Base-by-base conservation (phyloP, 2,888 invertebrate genomes). In the Brenthis daphne region DNA sequence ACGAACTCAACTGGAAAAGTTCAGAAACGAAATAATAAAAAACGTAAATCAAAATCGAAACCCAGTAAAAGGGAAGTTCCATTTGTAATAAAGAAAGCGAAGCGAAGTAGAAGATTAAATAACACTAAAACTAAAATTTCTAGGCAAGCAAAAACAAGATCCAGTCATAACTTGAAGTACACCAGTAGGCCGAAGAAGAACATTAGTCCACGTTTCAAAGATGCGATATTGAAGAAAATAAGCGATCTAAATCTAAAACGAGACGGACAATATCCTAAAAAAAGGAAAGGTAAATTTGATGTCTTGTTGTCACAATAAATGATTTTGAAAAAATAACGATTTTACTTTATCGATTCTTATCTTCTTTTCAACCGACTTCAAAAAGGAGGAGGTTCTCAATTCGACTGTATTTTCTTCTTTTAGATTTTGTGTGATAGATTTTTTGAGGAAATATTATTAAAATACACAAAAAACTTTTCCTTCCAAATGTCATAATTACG, bases 241-340 rank as follows among this genome's bases (percentile, higher is more conserved):
- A 20, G 13, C 50, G 68, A 47, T 33, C 64, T 54, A 48, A 65
- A 60, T 8, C 29, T 50, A 6, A 64, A 65, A 56, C 43, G 60
- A n/a, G 16, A 57, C 29, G 57, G 51, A 16, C 57, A 16, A 16
- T 11, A 58, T 33, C 48, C 65, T 43, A 43, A 43, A 57, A 60
- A 57, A 53, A 57, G 53, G 20, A 72, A 68, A 70, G 72, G 72
- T 73, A 73, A 73, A 61, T 29, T 57, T 47, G 68, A 66, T 64
- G 56, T 57, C 47, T 43, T 69, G 24, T 56, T 61, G 43, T 57
- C 65, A 20, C 50, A 73, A 73, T 73, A 73, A 73, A 73, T 54
- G 11, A 50, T 67, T 53, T 54, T 24, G 51, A 64, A 75, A 71
- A 60, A 73, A 71, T 65, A 65, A 57, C 12, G 63, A 51, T 63